phyloP scores from a whole-genome alignment of 2,113 vertebrate genomes.

The Dicerorhinus sumatrensis region DNA sequence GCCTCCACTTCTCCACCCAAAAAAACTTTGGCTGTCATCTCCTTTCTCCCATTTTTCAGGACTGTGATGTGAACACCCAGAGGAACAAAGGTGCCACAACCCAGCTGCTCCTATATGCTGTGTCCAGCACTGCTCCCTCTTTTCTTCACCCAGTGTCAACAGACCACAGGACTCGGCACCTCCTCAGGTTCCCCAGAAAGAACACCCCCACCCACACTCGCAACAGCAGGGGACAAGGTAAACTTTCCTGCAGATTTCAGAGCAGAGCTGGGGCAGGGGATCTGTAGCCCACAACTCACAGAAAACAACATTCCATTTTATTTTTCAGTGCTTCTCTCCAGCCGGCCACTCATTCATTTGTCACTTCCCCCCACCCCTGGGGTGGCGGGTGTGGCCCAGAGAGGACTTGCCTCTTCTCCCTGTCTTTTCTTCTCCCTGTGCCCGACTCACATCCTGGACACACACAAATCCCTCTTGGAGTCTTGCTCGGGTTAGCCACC shows the following conservation, averaged over 20 bases:
- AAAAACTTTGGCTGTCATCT: not conserved
- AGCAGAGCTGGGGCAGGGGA: not conserved
- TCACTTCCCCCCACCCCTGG: not conserved
- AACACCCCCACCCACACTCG: not conserved
- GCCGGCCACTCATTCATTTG: fast-evolving
- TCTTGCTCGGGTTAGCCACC: not conserved
- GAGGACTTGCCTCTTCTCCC: not conserved
- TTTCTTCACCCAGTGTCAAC: not conserved
- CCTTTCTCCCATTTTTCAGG: not conserved
- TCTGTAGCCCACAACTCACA: not conserved
- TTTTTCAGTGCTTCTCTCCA: not conserved
- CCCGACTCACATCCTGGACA: fast-evolving
- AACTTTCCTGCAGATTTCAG: not conserved
- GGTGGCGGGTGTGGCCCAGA: not conserved
- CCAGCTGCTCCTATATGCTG: fast-evolving
- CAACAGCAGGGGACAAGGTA: fast-evolving
- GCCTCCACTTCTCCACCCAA: not conserved
- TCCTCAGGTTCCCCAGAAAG: not conserved
- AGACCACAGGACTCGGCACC: not conserved
- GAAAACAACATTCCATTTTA: not conserved
- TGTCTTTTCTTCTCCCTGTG: not conserved
- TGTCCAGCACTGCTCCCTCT: fast-evolving
- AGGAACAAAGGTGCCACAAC: not conserved
- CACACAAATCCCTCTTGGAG: not conserved
- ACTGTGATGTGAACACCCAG: not conserved